Conservation (phyloP, 1,140 invertebrate species). For the Globodera ellingtonae region DNA sequence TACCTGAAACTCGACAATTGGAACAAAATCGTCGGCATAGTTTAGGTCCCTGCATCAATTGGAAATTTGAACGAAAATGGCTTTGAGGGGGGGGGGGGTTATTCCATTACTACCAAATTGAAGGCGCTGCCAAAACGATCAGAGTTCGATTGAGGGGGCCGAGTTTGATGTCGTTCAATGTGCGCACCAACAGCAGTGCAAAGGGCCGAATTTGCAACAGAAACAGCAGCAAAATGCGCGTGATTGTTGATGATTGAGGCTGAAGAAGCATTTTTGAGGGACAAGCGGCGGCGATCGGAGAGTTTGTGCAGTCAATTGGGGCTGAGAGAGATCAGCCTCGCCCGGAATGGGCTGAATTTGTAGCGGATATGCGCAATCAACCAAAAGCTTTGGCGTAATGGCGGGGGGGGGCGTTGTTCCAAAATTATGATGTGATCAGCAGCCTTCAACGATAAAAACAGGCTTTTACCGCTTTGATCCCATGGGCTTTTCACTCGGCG, state of each 20-base stretch:
- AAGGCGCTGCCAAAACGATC: slow-evolving; percentile 54
- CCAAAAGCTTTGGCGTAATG: not conserved
- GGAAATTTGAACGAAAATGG: not conserved
- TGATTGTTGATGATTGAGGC: not conserved
- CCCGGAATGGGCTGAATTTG: not conserved
- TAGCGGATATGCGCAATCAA: not conserved
- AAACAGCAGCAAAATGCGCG: not conserved
- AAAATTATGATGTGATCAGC: not conserved
- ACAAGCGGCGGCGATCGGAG: not conserved
- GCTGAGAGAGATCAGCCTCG: not conserved
- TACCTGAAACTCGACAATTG: slow-evolving; percentile 55
- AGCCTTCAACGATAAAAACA: not conserved
- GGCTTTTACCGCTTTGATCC: not conserved
- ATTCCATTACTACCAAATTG: slow-evolving; percentile 45
- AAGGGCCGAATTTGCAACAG: not conserved
- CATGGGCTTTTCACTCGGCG: not conserved
- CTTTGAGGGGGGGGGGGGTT: not conserved
- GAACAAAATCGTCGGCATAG: slow-evolving; percentile 55
- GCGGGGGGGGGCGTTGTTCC: not conserved
- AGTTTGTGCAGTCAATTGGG: too few species aligned
- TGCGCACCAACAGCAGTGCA: not conserved
- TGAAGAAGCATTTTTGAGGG: not conserved
- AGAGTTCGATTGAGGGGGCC: slow-evolving; percentile 45
- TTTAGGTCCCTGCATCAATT: slow-evolving; percentile 51
- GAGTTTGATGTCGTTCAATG: not conserved